A percentile compares a stretch with the other conserved stretches of the same genome.
Evolutionary conservation across 1,140 invertebrate genomes (phyloP).

Genomic region (Drosophila asahinai): DNA sequence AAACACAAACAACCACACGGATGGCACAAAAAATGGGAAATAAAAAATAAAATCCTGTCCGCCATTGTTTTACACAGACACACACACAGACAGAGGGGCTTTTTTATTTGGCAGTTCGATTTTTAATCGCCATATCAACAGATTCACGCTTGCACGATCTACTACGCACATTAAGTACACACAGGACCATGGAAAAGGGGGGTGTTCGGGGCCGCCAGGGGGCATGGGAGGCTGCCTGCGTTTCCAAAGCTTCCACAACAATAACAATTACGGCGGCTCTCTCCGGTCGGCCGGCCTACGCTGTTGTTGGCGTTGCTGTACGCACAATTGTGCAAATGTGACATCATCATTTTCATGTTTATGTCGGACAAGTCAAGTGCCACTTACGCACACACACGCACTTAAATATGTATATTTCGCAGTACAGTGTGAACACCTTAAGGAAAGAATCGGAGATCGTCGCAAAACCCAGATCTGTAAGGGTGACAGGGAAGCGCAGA

Average conservation of each 20-base stretch:
- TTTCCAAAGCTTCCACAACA: slow-evolving; percentile 65
- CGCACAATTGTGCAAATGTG: slow-evolving; percentile 83
- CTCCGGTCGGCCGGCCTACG: slow-evolving; percentile 4
- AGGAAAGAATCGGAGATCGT: neutral
- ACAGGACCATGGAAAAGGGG: slow-evolving; percentile 7
- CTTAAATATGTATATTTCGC: slow-evolving; percentile 20
- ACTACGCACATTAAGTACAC: slow-evolving; percentile 81
- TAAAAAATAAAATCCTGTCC: slow-evolving; percentile 43
- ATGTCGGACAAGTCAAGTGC: slow-evolving; percentile 81
- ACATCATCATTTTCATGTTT: slow-evolving; percentile 83
- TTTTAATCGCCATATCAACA: slow-evolving; percentile 82
- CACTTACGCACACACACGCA: slow-evolving; percentile 59
- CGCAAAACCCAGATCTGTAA: neutral
- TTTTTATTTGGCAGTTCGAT: slow-evolving; percentile 66
- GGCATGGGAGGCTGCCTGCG: neutral
- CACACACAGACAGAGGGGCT: slow-evolving; percentile 22
- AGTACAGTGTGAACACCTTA: slow-evolving; percentile 24
- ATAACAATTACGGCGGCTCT: slow-evolving; percentile 68
- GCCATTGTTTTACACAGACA: slow-evolving; percentile 56
- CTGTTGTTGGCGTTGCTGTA: slow-evolving; percentile 49
- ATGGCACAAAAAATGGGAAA: slow-evolving; percentile 31
- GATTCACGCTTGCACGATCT: slow-evolving; percentile 81
- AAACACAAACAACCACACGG: slow-evolving; percentile 60
- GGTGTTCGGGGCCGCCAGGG: neutral
- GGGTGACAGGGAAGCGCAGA: neutral